These are phyloP conservation scores for Corbicula japonica DNA, from an alignment of 2,888 invertebrate species.

Conservation along the genomic window DNA sequence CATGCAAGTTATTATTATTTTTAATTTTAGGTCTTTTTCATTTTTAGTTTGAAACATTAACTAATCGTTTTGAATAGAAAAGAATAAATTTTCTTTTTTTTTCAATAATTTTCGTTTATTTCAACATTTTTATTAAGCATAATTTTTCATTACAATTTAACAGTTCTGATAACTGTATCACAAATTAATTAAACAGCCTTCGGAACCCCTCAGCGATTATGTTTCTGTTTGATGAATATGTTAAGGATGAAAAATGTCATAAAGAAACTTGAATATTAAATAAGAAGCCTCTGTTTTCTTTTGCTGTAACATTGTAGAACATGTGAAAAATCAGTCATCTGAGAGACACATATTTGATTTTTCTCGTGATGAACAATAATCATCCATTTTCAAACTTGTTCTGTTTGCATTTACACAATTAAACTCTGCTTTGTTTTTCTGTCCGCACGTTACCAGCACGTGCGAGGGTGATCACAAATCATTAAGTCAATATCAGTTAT, in stretches of 20 bases:
- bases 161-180: too few species aligned
- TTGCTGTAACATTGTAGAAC: constrained; percentile 20
- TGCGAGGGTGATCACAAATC: constrained; percentile 30
- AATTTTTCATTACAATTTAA: too few species aligned
- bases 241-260: constrained; percentile 21
- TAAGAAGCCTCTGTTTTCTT: constrained; percentile 17
- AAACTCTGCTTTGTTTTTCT: constrained; percentile 37
- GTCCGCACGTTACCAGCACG: constrained; percentile 40
- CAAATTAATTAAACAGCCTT: too few species aligned
- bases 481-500: constrained; percentile 31
- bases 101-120: too few species aligned
- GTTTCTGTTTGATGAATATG: too few species aligned
- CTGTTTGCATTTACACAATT: constrained; percentile 34
- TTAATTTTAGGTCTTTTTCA: too few species aligned
- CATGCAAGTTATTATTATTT: too few species aligned
- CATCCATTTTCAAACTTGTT: constrained; percentile 26
- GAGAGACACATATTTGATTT: constrained; percentile 25
- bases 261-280: constrained; percentile 36
- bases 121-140: too few species aligned
- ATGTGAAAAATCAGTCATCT: constrained; percentile 13
- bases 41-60: too few species aligned
- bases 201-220: too few species aligned
- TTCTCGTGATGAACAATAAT: constrained; percentile 11
- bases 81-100: too few species aligned
- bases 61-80: too few species aligned